Conservation (phyloP, 2,797 vertebrate species). For the Monodelphis domestica region DNA sequence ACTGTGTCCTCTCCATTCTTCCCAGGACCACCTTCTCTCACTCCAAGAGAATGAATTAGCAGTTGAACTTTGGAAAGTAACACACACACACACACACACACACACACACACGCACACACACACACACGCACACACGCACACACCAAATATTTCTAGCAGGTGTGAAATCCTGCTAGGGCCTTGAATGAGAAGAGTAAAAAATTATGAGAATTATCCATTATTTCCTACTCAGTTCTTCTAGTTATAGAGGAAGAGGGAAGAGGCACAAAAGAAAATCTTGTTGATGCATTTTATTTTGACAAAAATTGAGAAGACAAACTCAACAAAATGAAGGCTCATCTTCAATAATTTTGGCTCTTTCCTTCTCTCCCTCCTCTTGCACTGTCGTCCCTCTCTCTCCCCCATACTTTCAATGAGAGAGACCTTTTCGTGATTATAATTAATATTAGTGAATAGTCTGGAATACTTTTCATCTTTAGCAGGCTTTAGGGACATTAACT, state of each 20-base stretch:
- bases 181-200: not conserved
- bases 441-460: conserved; percentile 5
- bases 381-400: not conserved
- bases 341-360: not conserved
- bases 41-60: not conserved
- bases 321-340: not conserved
- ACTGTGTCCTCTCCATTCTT: not conserved
- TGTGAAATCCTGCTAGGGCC: not conserved
- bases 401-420: not conserved
- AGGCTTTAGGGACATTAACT: conserved; percentile 3
- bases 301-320: not conserved
- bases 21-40: not conserved
- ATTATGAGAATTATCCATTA: not conserved
- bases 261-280: not conserved
- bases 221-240: not conserved
- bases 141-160: not conserved
- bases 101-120: no score
- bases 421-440: not conserved
- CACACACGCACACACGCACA: no score
- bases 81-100: no score
- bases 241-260: not conserved
- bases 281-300: not conserved
- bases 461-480: not conserved
- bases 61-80: not conserved
- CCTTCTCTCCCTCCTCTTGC: not conserved